Percentiles rank a stretch among this genome's conserved stretches.
phyloP scores from a whole-genome alignment of 2,113 vertebrate species.

The Falcunculus frontatus region DNA sequence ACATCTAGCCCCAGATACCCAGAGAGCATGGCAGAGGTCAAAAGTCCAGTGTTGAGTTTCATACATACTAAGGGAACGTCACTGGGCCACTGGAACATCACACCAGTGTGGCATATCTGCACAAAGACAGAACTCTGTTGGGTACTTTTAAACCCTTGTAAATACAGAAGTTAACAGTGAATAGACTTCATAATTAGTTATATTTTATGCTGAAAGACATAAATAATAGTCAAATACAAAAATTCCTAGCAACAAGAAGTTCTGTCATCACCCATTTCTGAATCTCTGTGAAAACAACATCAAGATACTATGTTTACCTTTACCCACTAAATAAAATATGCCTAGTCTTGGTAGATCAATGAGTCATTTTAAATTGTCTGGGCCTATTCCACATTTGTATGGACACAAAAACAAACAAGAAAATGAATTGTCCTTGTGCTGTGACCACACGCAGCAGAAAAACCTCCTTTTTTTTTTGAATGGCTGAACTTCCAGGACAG shows the following conservation, averaged over 20 bases:
- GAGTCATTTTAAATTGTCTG: neutral
- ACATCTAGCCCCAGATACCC: neutral
- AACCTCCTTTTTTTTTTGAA: neutral
- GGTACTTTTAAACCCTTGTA: neutral
- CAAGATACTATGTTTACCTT: neutral
- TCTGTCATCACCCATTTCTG: neutral
- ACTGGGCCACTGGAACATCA: neutral
- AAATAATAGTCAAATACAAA: neutral
- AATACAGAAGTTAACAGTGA: neutral
- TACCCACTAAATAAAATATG: neutral
- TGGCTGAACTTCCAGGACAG: slow-evolving; percentile 6
- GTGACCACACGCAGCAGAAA: neutral
- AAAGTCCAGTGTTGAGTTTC: neutral
- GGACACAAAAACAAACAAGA: neutral
- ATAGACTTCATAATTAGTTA: neutral
- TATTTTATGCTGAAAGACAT: neutral
- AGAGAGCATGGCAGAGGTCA: neutral
- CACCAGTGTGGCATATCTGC: neutral
- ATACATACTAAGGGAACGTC: neutral
- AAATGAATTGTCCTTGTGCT: neutral
- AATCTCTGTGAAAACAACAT: neutral
- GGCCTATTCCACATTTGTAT: neutral
- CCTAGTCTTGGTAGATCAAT: neutral
- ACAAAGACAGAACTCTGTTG: neutral
- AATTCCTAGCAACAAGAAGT: neutral